Percentiles rank a stretch among this genome's conserved stretches.
Evolutionary conservation across 2,113 vertebrate species (phyloP).

Genomic region (Perca flavescens): DNA sequence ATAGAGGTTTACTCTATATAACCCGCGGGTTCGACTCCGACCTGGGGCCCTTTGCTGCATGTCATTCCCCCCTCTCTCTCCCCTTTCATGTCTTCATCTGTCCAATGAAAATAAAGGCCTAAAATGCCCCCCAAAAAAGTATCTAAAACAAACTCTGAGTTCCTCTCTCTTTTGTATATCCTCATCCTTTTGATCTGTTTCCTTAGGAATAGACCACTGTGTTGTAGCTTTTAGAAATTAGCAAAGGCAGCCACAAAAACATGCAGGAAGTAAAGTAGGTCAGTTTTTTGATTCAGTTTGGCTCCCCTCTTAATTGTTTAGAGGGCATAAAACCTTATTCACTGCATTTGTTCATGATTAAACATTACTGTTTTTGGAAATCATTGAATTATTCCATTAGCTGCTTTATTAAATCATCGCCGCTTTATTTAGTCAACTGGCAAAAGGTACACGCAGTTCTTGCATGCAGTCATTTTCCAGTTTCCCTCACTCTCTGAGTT

Average conservation of each 20-base stretch:
- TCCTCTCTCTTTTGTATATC: slow-evolving; percentile 3
- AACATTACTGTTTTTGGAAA: slow-evolving; percentile 39
- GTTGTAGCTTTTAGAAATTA: slow-evolving; percentile 26
- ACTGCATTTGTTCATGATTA: slow-evolving; percentile 42
- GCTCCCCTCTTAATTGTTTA: slow-evolving; percentile 21
- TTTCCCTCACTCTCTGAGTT: slow-evolving; percentile 41
- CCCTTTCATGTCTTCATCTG: too few species aligned
- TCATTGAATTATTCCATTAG: slow-evolving; percentile 58
- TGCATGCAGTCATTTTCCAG: slow-evolving; percentile 25
- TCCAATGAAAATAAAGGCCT: too few species aligned
- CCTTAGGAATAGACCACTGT: neutral
- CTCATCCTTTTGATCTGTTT: slow-evolving; percentile 10
- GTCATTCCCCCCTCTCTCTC: too few species aligned
- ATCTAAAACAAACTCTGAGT: neutral
- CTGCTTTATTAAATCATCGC: slow-evolving; percentile 51
- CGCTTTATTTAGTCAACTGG: slow-evolving; percentile 48
- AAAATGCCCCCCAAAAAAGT: too few species aligned
- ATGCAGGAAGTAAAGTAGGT: slow-evolving; percentile 33
- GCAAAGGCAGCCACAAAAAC: slow-evolving; percentile 12
- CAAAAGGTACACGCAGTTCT: slow-evolving; percentile 11
- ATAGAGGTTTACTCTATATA: too few species aligned
- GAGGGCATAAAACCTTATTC: slow-evolving; percentile 15
- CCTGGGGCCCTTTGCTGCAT: too few species aligned
- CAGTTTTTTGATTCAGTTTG: slow-evolving; percentile 18
- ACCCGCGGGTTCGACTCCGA: too few species aligned